Evolutionary conservation across 2,797 vertebrate species (phyloP).

Genomic region (Brachyrhaphis roseni): DNA sequence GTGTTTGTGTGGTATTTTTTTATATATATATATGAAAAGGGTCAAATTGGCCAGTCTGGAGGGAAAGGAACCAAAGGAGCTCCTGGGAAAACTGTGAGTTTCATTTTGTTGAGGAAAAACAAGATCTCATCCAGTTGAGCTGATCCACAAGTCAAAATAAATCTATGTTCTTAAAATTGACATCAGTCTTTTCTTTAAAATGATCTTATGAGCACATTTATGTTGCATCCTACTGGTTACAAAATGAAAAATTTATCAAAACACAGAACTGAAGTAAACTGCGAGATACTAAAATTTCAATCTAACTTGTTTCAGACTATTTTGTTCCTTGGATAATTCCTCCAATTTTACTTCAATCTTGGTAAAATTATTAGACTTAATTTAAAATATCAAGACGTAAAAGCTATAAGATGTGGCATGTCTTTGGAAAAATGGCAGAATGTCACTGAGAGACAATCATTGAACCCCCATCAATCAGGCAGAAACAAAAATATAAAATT

Average conservation of each 20-base stretch:
- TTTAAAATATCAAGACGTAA: neutral
- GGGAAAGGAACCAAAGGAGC: slow-evolving; percentile 70
- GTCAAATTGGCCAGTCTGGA: slow-evolving; percentile 54
- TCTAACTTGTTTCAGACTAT: neutral
- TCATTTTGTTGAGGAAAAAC: neutral
- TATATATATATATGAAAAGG: slow-evolving; percentile 55
- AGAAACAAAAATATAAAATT: neutral
- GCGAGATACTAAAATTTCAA: neutral
- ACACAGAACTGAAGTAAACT: neutral
- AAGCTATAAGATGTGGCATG: neutral
- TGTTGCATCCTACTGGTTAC: neutral
- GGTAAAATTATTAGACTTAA: neutral
- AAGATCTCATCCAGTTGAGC: neutral
- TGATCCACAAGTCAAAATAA: neutral
- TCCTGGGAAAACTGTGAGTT: slow-evolving; percentile 73
- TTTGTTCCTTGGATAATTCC: neutral
- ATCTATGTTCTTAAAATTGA: neutral
- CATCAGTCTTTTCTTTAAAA: neutral
- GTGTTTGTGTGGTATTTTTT: neutral
- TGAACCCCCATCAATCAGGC: neutral
- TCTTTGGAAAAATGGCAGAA: neutral
- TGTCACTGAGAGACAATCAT: neutral
- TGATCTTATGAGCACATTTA: neutral
- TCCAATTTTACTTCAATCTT: neutral
- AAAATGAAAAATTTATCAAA: neutral